Evolutionary conservation across 2,797 vertebrate species (phyloP).

Genomic region (Ataeniobius toweri): DNA sequence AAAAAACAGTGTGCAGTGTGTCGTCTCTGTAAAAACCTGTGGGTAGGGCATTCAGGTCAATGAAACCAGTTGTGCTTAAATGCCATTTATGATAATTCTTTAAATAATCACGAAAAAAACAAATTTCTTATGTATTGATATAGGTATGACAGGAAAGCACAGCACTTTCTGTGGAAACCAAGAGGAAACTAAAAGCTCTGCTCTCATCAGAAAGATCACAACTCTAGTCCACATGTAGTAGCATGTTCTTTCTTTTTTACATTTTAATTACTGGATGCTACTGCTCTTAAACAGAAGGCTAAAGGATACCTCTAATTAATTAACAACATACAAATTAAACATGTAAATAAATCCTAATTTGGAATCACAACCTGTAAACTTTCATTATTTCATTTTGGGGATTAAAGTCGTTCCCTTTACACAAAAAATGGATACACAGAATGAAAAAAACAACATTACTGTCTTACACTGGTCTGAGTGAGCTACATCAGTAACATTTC

Average conservation of each 20-base stretch:
- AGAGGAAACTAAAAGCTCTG: conserved; percentile 19
- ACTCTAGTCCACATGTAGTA: conserved; percentile 19
- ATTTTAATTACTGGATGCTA: neutral
- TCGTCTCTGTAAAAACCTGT: conserved; percentile 64
- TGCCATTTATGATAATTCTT: conserved; percentile 32
- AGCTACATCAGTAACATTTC: neutral
- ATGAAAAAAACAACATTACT: neutral
- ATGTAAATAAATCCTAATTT: neutral
- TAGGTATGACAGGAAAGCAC: neutral
- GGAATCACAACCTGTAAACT: neutral
- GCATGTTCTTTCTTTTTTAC: neutral
- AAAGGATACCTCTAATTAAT: neutral
- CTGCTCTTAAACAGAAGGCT: too few species aligned
- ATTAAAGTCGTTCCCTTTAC: neutral
- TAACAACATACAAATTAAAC: neutral
- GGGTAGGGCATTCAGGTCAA: conserved; percentile 61
- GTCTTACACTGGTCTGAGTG: neutral
- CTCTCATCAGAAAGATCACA: conserved; percentile 33
- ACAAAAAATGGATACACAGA: neutral
- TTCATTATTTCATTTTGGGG: neutral
- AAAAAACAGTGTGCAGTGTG: conserved; percentile 47
- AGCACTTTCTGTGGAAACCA: conserved; percentile 8
- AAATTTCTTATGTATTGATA: conserved; percentile 13
- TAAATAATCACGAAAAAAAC: conserved; percentile 36
- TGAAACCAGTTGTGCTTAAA: conserved; percentile 36